phyloP scores from a whole-genome alignment of 2,797 vertebrate genomes.

The Darevskia nairensis region DNA sequence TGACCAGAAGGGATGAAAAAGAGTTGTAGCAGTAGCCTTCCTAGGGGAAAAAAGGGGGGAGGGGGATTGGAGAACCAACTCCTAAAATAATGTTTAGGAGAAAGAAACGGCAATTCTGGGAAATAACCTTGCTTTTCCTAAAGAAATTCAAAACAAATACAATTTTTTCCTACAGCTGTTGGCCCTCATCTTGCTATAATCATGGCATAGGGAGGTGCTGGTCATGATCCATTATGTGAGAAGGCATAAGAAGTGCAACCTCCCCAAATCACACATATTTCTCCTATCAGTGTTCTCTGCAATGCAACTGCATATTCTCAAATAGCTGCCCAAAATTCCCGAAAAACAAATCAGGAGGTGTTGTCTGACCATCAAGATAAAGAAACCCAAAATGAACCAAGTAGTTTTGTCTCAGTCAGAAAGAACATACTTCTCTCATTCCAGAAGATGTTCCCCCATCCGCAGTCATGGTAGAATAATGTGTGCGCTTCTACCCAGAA shows the following conservation, averaged over 20 bases:
- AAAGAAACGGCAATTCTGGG: not conserved
- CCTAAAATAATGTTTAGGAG: not conserved
- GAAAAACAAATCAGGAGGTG: no score
- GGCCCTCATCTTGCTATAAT: not conserved
- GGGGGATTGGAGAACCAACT: not conserved
- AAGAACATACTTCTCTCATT: not conserved
- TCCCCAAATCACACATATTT: not conserved
- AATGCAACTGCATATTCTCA: not conserved
- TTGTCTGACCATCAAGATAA: not conserved
- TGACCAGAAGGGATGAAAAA: conserved; percentile 46
- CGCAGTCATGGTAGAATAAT: not conserved
- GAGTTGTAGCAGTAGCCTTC: conserved; percentile 7
- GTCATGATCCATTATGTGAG: not conserved
- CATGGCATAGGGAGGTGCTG: not conserved
- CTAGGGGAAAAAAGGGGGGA: not conserved
- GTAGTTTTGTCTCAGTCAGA: not conserved
- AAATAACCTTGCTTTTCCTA: not conserved
- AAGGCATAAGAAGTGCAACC: not conserved
- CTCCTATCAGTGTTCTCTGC: no score
- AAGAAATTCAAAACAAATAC: not conserved
- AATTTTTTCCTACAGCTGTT: not conserved
- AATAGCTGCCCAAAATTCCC: not conserved
- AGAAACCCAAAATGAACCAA: not conserved
- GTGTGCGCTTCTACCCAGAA: not conserved
- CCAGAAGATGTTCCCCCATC: not conserved